A percentile compares a stretch with the other conserved stretches of the same genome.
These are phyloP conservation scores for Silurus asotus DNA, from an alignment of 2,113 vertebrate species.

Conservation along the genomic window DNA sequence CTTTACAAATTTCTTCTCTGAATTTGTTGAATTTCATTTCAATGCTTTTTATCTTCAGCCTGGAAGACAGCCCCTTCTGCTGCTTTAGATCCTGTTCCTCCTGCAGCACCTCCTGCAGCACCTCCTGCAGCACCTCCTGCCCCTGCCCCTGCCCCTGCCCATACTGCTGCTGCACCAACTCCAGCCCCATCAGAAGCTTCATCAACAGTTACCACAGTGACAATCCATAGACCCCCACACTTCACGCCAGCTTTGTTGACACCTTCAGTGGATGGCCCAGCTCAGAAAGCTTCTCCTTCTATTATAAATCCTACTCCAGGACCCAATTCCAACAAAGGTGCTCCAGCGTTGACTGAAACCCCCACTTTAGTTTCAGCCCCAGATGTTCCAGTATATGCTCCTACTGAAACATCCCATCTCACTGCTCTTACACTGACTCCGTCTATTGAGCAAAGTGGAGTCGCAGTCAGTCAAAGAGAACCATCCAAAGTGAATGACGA, in stretches of 20 bases:
- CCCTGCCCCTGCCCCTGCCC: conserved; percentile 35
- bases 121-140: conserved; percentile 36
- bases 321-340: conserved; percentile 4
- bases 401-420: conserved; percentile 41
- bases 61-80: not conserved
- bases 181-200: not conserved
- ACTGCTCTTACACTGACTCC: not conserved
- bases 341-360: conserved; percentile 1
- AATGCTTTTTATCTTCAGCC: not conserved
- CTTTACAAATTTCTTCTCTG: not conserved
- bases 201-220: conserved; percentile 43
- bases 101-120: not conserved
- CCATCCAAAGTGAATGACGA: not conserved
- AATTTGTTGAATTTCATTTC: not conserved
- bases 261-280: conserved; percentile 40
- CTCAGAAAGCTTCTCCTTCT: conserved; percentile 16
- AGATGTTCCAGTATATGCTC: conserved; percentile 3
- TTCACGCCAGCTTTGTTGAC: conserved; percentile 32
- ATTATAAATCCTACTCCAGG: not conserved
- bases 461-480: not conserved
- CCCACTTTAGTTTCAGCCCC: conserved; percentile 5
- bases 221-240: conserved; percentile 60
- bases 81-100: not conserved
- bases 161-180: not conserved
- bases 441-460: not conserved